Evolutionary conservation across 2,888 invertebrate genomes (phyloP).

Genomic region (Drosophila heteroneura): DNA sequence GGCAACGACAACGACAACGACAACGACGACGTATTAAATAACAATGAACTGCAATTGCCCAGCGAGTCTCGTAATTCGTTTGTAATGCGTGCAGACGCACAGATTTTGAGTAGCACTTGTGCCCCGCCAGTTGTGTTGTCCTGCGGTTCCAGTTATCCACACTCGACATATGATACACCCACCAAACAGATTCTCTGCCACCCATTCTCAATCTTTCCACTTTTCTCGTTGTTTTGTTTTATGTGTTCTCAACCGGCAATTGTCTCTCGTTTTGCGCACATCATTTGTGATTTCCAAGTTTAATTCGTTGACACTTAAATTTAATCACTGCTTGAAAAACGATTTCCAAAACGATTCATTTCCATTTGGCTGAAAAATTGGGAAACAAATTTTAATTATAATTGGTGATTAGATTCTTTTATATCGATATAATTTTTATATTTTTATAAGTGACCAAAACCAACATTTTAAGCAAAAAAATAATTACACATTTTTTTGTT

Average conservation of each 20-base stretch:
- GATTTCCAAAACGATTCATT: conserved; percentile 19
- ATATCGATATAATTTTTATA: not conserved
- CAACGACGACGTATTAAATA: conserved; percentile 78
- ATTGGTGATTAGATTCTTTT: not conserved
- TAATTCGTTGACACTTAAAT: conserved; percentile 70
- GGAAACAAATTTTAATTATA: not conserved
- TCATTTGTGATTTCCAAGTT: conserved; percentile 73
- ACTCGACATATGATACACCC: conserved; percentile 4
- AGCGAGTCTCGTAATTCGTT: conserved; percentile 77
- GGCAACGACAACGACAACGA: conserved; percentile 43
- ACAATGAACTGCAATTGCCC: conserved; percentile 83
- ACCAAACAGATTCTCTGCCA: not conserved
- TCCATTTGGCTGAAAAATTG: conserved; percentile 28
- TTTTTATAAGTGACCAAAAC: not conserved
- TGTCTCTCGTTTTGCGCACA: conserved; percentile 59
- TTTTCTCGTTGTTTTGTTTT: conserved; percentile 62
- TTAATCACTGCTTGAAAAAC: conserved; percentile 58
- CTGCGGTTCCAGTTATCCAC: conserved; percentile 33
- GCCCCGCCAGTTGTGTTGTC: conserved; percentile 21
- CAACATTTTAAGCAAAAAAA: not conserved
- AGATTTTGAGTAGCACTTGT: conserved; percentile 74
- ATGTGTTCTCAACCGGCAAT: conserved; percentile 60
- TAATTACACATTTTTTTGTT: not conserved
- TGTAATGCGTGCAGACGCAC: conserved; percentile 81
- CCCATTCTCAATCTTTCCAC: conserved; percentile 6